Conservation (phyloP, 1,140 invertebrate species). For the Diplogasteroides magnus region DNA sequence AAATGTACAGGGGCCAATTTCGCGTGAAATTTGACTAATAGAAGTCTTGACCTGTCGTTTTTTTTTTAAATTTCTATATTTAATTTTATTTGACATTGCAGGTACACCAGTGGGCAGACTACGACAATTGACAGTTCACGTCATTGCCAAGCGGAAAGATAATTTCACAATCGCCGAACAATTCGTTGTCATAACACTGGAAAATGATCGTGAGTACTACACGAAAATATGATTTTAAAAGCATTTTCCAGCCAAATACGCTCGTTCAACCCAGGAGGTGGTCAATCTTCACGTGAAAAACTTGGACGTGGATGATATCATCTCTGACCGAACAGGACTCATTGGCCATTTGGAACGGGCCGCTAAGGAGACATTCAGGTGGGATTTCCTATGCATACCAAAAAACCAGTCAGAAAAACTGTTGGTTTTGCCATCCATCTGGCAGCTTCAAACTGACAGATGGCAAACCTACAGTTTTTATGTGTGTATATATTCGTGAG, state of each 20-base stretch:
- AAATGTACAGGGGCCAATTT: too few relatives aligned
- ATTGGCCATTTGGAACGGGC: constrained; percentile 34
- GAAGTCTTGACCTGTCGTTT: not conserved
- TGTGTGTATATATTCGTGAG: too few relatives aligned
- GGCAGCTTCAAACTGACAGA: too few relatives aligned
- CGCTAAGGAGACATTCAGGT: constrained; percentile 38
- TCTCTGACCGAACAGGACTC: constrained; percentile 21
- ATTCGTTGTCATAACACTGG: constrained; percentile 38
- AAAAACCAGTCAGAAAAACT: too few relatives aligned
- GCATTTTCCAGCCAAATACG: constrained; percentile 35
- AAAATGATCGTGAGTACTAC: constrained; percentile 36
- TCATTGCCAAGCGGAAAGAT: constrained; percentile 42
- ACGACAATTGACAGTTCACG: constrained; percentile 38
- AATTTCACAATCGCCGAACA: constrained; percentile 45
- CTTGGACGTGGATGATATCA: constrained; percentile 43
- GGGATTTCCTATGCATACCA: not conserved
- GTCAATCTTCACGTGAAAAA: constrained; percentile 42
- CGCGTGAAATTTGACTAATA: not conserved
- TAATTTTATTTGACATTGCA: constrained; percentile 9
- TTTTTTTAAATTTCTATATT: not conserved
- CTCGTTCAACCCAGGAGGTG: constrained; percentile 40
- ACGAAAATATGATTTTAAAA: not conserved
- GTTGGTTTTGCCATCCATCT: too few relatives aligned
- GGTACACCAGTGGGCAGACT: constrained; percentile 44
- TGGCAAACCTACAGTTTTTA: too few relatives aligned